Percentiles rank a stretch among this genome's conserved stretches.
Conservation (phyloP, 2,888 invertebrate species). For the Ectemnius lituratus region DNA sequence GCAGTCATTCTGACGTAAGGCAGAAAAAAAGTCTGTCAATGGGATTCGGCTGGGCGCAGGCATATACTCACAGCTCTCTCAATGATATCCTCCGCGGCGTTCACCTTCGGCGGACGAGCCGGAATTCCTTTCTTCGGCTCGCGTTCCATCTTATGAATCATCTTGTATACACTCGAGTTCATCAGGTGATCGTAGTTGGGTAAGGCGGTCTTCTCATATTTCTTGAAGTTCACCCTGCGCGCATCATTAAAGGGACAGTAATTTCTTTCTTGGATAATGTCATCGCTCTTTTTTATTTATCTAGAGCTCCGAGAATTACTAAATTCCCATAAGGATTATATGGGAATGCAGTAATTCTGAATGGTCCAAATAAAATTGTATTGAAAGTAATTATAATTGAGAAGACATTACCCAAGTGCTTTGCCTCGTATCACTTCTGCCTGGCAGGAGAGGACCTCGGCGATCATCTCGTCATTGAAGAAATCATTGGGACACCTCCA, state of each 20-base stretch:
- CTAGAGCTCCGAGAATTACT: no score
- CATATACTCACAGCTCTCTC: slow-evolving; percentile 71
- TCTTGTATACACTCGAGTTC: slow-evolving; percentile 88
- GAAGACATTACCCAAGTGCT: slow-evolving; percentile 86
- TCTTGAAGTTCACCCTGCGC: slow-evolving; percentile 93
- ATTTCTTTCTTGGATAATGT: no score
- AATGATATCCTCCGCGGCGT: slow-evolving; percentile 83
- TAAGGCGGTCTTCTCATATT: slow-evolving; percentile 86
- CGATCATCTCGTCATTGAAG: slow-evolving; percentile 93
- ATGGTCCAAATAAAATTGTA: no score
- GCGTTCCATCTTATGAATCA: slow-evolving; percentile 88
- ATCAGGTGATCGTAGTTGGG: slow-evolving; percentile 86
- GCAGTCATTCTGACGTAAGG: neutral
- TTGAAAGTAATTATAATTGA: neutral
- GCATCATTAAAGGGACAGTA: no score
- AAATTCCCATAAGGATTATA: no score
- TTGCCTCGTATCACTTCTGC: slow-evolving; percentile 92
- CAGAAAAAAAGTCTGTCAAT: slow-evolving; percentile 4
- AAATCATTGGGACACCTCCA: slow-evolving; percentile 92
- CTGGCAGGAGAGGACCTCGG: slow-evolving; percentile 90
- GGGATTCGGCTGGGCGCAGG: neutral
- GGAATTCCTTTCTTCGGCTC: slow-evolving; percentile 84
- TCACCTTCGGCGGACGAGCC: slow-evolving; percentile 81
- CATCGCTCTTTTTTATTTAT: neutral
- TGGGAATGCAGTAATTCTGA: no score